Evolutionary conservation across 2,797 vertebrate genomes (phyloP), one percentile per base, ranked within the genome.

Genomic region (Hypotaenidia philippensis): DNA sequence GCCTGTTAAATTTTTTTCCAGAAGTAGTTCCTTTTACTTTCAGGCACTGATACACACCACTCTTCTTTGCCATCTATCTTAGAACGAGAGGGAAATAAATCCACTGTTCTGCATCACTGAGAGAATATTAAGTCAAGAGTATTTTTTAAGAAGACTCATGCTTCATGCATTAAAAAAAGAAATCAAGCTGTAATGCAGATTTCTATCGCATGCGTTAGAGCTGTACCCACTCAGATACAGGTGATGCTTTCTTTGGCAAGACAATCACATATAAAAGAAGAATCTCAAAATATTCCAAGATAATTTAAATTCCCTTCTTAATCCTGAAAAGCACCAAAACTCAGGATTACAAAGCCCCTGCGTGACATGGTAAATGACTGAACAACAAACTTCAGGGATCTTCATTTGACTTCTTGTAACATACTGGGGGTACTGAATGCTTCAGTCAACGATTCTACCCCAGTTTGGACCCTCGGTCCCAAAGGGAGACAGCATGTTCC

Each of bases 171-270:
- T 81, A 6, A 49, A 44, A 74, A 55, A 50, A 55, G 41, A 32
- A 60, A 52, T 34, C 45, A 84, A 88, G 79, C 60, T 91, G 38
- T 55, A 78, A 84, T 68, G 65, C 49, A 86, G 65, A 57, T 40
- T 94, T 79, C 78, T 91, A 79, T 57, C 36, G 32, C 80, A 95
- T 90, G 89, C 86, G 31, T 23, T 86, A 79, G 3, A 92, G 40
- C 52, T 76, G 92, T 96, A 95, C 74, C 89, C 95, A 95, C 90
- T 88, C 87, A 96, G 92, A 36, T 89, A 95, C 69, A 89, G 65
- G 82, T 94, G 52, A 56, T 23, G 19, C 41, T 68, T 90, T 87
- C 79, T 79, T 70, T 80, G 66, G 52, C 70, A 93, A 91, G 52
- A 77, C 41, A 82, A 78, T 36, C 22, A 74, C 14, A 80, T 12